These are phyloP conservation scores for Nymphalis c-album DNA, from an alignment of 2,888 invertebrate genomes.

Conservation along the genomic window DNA sequence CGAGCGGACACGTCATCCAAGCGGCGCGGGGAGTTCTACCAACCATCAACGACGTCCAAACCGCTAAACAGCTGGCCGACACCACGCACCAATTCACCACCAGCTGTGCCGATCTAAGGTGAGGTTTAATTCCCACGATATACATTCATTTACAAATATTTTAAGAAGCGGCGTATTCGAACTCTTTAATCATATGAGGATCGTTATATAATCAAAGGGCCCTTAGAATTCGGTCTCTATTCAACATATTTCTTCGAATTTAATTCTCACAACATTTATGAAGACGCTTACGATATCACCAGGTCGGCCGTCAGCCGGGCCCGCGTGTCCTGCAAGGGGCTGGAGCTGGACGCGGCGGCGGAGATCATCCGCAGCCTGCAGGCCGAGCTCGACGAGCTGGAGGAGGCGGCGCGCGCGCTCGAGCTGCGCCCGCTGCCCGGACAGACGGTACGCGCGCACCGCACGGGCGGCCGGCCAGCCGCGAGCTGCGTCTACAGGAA, in stretches of 20 bases:
- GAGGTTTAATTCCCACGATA: not conserved
- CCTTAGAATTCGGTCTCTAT: no score
- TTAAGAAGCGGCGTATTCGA: no score
- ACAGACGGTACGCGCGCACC: conserved; percentile 83
- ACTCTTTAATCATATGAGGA: no score
- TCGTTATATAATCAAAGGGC: no score
- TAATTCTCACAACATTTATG: no score
- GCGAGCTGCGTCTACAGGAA: conserved; percentile 21
- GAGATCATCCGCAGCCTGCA: conserved; percentile 90
- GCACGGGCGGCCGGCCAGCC: conserved; percentile 64
- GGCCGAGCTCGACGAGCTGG: conserved; percentile 90
- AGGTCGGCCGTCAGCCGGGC: conserved; percentile 84
- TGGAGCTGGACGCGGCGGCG: conserved; percentile 93
- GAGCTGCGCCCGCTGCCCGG: conserved; percentile 91
- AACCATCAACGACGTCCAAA: conserved; percentile 88
- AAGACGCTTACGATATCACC: not conserved
- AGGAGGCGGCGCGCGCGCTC: conserved; percentile 86
- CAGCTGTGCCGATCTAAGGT: conserved; percentile 84
- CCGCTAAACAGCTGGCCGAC: conserved; percentile 87
- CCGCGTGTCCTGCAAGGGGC: conserved; percentile 89
- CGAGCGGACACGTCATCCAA: conserved; percentile 37
- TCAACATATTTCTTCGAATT: no score
- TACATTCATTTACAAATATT: no score
- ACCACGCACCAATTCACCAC: conserved; percentile 85
- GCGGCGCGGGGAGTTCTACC: conserved; percentile 91